Evolutionary conservation across 2,797 vertebrate species (phyloP).

Genomic region (Malacoctenus gilli): DNA sequence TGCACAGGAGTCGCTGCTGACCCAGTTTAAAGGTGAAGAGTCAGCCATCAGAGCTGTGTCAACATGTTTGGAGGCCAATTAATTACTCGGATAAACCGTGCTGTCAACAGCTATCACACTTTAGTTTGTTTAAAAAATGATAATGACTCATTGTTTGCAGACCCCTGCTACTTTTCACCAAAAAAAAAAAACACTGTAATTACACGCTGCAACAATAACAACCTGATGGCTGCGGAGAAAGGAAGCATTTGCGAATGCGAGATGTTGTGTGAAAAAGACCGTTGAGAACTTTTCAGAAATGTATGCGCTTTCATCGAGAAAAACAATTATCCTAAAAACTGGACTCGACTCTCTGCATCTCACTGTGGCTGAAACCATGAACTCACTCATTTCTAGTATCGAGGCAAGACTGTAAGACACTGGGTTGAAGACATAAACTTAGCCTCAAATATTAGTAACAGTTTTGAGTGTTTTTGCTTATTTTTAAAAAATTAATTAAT

Average conservation of each 20-base stretch:
- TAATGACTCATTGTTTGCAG: constrained; percentile 24
- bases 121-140: constrained; percentile 33
- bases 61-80: constrained; percentile 39
- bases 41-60: constrained; percentile 25
- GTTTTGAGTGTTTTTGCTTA: too few species aligned
- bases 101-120: constrained; percentile 28
- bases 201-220: constrained; percentile 20
- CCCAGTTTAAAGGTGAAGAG: too few species aligned
- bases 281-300: too few species aligned
- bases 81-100: constrained; percentile 46
- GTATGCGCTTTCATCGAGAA: too few species aligned
- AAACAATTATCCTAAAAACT: too few species aligned
- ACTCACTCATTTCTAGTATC: too few species aligned
- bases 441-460: too few species aligned
- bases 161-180: constrained; percentile 15
- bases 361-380: too few species aligned
- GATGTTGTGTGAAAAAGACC: constrained; percentile 39
- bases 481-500: too few species aligned
- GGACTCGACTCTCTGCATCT: too few species aligned
- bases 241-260: constrained; percentile 6
- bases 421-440: too few species aligned
- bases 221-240: constrained; percentile 11
- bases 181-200: constrained; percentile 34
- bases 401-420: too few species aligned
- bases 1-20: constrained; percentile 15